These are phyloP conservation scores for Charanyca ferruginea DNA, from an alignment of 2,888 invertebrate species.

Conservation along the genomic window DNA sequence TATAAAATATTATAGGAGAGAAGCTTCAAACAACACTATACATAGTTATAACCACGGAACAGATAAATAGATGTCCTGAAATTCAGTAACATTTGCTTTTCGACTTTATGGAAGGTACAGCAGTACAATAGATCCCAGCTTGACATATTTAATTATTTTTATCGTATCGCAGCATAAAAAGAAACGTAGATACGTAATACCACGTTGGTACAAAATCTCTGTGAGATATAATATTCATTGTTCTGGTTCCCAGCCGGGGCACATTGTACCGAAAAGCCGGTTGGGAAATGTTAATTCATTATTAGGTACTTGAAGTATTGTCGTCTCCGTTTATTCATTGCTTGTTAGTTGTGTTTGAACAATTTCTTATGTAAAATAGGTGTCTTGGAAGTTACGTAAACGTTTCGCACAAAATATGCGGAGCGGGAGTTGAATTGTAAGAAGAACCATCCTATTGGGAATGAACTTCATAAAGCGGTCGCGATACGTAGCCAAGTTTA, in stretches of 20 bases:
- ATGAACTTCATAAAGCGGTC: conserved; percentile 73
- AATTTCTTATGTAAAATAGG: conserved; percentile 26
- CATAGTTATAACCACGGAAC: background rate
- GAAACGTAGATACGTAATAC: conserved; percentile 9
- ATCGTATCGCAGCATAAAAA: conserved; percentile 27
- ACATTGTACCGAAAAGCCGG: conserved; percentile 17
- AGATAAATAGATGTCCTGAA: no score
- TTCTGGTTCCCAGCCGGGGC: conserved; percentile 8
- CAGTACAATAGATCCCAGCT: conserved; percentile 7
- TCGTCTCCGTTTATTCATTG: conserved; percentile 22
- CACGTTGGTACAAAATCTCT: conserved; percentile 15
- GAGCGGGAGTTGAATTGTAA: conserved; percentile 69
- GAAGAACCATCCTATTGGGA: conserved; percentile 71
- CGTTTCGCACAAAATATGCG: conserved; percentile 66
- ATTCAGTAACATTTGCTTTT: conserved; percentile 17
- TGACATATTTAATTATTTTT: conserved; percentile 28
- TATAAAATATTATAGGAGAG: conserved; percentile 5
- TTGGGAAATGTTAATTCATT: conserved; percentile 27
- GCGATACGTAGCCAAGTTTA: conserved; percentile 67
- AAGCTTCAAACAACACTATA: conserved; percentile 13
- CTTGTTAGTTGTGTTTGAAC: conserved; percentile 36
- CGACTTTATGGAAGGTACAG: background rate
- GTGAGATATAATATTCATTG: conserved; percentile 37
- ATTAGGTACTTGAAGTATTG: conserved; percentile 35
- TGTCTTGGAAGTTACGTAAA: conserved; percentile 21